Base-by-base conservation (phyloP, 2,888 invertebrate species). In the Luperina nickerlii region DNA sequence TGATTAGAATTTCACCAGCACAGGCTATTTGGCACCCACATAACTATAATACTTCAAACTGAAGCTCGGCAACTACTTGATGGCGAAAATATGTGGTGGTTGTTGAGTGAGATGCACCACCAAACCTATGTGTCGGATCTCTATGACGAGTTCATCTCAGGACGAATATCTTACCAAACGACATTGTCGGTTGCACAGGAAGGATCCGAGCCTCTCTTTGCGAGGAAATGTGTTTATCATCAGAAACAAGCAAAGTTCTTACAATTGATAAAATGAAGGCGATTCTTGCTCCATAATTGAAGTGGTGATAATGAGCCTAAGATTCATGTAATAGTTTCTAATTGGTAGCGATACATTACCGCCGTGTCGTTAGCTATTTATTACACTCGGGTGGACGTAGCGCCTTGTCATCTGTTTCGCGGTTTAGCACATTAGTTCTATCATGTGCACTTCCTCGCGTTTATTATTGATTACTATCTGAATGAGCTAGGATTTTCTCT, bases 401-500 rank as follows among this genome's bases (percentile, higher is more conserved):
- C 87, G 83, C 89, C 90, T 85, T 85, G 85, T 83, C 78, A 84
- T 27, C 66, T 71, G 66, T 69, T 62, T 74, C 76, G 88, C 78
- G 86, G 88, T 86, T 90, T 88, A 84, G 85, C 86, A 77, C 75
- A 88, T 88, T 84, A 79, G 85, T 71, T 78, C 88, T 79, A 79
- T 86, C 82, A 83, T 84, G 90, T 89, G 85, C 79, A 92, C 91
- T 91, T 92, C 92, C 92, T 79, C 66, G 67, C 78, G 62, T 73
- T 84, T 86, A 85, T 84, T 85, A 81, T 81, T 86, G 82, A 89
- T 85, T 81, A 60, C 48, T 69, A 82, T 83, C 84, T 76, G 32
- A 57, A 42, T 66, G 42, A 51, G 69, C 45, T 89, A 79, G 42
- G 24, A 11, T 48, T 11, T 7, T 3, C 32, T 48, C 66, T 51